Evolutionary conservation across 2,888 invertebrate species (phyloP).

Genomic region (Drosophila paramelanica): DNA sequence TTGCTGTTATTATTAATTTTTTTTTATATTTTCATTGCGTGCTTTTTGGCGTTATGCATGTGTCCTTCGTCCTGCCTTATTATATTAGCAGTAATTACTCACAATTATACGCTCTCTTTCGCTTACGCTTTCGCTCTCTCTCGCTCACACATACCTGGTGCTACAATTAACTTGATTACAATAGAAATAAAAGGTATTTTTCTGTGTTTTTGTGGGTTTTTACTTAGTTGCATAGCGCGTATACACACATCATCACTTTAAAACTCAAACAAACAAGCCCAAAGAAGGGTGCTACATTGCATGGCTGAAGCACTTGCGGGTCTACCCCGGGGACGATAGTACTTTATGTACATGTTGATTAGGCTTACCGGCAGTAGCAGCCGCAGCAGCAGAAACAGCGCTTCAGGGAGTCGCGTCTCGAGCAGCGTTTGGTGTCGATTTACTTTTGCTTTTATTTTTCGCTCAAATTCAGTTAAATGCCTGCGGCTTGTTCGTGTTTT

Average conservation of each 20-base stretch:
- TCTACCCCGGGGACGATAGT: conserved; percentile 8
- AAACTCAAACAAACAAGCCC: conserved; percentile 21
- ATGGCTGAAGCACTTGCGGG: conserved; percentile 10
- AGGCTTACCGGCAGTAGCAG: conserved; percentile 36
- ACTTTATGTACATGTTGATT: conserved; percentile 55
- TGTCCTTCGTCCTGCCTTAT: conserved; percentile 57
- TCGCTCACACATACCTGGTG: conserved; percentile 7
- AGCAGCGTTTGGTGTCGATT: conserved; percentile 45
- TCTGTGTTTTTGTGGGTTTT: conserved; percentile 13
- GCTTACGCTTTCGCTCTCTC: conserved; percentile 13
- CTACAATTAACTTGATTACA: conserved; percentile 79
- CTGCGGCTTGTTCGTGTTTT: conserved; percentile 62
- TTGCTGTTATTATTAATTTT: conserved; percentile 10
- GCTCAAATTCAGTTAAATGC: conserved; percentile 75
- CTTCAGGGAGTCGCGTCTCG: conserved; percentile 31
- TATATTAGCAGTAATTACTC: conserved; percentile 78
- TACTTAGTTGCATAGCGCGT: conserved; percentile 7
- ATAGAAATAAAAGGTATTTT: conserved; percentile 38
- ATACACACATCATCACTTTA: neutral
- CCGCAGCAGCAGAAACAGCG: conserved; percentile 14
- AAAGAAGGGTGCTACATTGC: conserved; percentile 34
- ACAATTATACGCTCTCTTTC: conserved; percentile 65
- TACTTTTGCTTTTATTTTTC: conserved; percentile 61
- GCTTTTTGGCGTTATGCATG: conserved; percentile 66
- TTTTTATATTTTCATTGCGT: conserved; percentile 69